These are phyloP conservation scores for Amphimedon queenslandica DNA, from an alignment of 37 sponge, comb jelly and placozoan genomes.

Conservation along the genomic window DNA sequence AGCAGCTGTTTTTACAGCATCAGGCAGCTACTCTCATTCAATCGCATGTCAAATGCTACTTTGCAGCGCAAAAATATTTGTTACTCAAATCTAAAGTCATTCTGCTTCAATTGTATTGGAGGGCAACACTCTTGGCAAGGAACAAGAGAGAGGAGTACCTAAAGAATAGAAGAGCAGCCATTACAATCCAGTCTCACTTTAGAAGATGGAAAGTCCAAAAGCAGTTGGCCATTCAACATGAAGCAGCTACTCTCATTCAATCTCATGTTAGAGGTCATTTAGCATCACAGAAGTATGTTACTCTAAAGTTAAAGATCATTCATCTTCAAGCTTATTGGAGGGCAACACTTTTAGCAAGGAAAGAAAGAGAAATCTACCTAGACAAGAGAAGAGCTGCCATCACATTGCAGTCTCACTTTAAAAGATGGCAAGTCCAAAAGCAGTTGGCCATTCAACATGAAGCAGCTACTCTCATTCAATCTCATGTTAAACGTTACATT, in stretches of 20 bases:
- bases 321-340: slow-evolving; percentile 27
- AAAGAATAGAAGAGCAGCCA: background rate
- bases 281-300: background rate
- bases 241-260: slow-evolving; percentile 32
- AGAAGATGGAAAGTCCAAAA: slow-evolving; percentile 3
- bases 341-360: too few species aligned
- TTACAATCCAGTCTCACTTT: background rate
- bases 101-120: background rate
- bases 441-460: background rate
- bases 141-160: background rate
- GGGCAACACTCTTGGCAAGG: slow-evolving; percentile 1
- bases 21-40: slow-evolving; percentile 46
- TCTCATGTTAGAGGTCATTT: slow-evolving; percentile 12
- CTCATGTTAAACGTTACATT: slow-evolving; percentile 2
- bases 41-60: slow-evolving; percentile 3
- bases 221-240: background rate
- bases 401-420: slow-evolving; percentile 23
- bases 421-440: background rate
- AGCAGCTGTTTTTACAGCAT: background rate
- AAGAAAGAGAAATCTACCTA: background rate
- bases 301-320: slow-evolving; percentile 8
- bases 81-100: background rate
- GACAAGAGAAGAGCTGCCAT: slow-evolving; percentile 17
- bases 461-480: slow-evolving; percentile 42
- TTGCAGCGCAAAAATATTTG: background rate